Percentiles rank a stretch among this genome's conserved stretches.
Evolutionary conservation across 2,888 invertebrate genomes (phyloP).

Genomic region (Caenorhabditis sinica): DNA sequence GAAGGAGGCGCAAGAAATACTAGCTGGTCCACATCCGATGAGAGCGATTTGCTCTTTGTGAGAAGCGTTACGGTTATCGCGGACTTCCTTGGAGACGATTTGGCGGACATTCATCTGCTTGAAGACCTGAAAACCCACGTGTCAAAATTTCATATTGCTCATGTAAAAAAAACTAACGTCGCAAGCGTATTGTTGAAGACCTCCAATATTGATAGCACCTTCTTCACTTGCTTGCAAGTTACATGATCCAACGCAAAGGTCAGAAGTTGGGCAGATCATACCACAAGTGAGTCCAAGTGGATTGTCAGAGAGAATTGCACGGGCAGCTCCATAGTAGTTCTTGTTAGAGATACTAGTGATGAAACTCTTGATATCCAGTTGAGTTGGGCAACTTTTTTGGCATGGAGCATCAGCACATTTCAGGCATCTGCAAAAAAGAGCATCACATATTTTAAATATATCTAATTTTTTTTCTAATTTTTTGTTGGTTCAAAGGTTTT

Average conservation of each 20-base stretch:
- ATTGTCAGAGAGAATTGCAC: slow-evolving; percentile 97
- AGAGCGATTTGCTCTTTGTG: slow-evolving; percentile 88
- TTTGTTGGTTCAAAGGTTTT: not conserved
- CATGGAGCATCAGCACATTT: slow-evolving; percentile 83
- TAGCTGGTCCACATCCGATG: slow-evolving; percentile 96
- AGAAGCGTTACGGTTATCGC: slow-evolving; percentile 76
- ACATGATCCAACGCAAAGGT: slow-evolving; percentile 97
- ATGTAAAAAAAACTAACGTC: slow-evolving; percentile 86
- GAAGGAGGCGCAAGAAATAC: slow-evolving; percentile 96
- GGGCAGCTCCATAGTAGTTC: slow-evolving; percentile 97
- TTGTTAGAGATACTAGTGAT: slow-evolving; percentile 97
- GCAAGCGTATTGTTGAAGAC: slow-evolving; percentile 97
- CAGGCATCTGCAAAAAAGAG: slow-evolving; percentile 74
- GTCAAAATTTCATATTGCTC: slow-evolving; percentile 7
- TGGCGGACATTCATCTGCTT: slow-evolving; percentile 95
- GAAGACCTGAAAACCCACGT: slow-evolving; percentile 86
- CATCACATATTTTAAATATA: too few species aligned
- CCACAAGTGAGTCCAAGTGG: slow-evolving; percentile 96
- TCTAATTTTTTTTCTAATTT: not conserved
- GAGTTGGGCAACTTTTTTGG: slow-evolving; percentile 98
- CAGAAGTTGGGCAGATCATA: slow-evolving; percentile 99
- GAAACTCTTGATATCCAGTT: slow-evolving; percentile 96
- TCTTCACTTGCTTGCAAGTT: slow-evolving; percentile 94
- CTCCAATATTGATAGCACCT: slow-evolving; percentile 98
- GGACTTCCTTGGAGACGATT: slow-evolving; percentile 88